Evolutionary conservation across 2,113 vertebrate species (phyloP), one percentile per base, ranked within the genome.

Genomic region (Hydropotes inermis): DNA sequence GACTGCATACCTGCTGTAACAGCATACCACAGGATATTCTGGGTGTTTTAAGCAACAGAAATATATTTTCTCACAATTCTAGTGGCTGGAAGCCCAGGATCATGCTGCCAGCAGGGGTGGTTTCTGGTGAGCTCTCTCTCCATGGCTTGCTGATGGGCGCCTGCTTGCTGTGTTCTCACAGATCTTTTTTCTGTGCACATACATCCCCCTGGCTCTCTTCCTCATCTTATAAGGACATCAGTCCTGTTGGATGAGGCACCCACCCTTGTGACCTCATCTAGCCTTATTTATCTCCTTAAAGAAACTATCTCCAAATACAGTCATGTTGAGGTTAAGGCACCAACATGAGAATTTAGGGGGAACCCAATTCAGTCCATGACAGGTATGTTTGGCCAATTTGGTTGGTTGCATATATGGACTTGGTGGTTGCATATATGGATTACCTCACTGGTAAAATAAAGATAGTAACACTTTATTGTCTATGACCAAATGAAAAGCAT

Each of bases 121-220:
- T 36, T 50, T 89, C 78, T 90, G 61, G 57, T 82, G 45, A 60
- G 10, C 36, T 52, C 57, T 30, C 76, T 64, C 16, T 88, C 50
- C 21, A 3, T 30, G 10, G 16, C n/a, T 88, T 74, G 19, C 16
- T 19, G 6, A 3, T 47, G 10, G 52, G 6, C 0, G 0, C 10
- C 36, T 86, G 61, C 12, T 91, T 27, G 5, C 21, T 43, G 7
- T 23, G 19, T 43, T 23, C 10, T 90, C 61, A 21, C 28, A 3
- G 36, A 21, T 21, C 16, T 88, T 94, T 61, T 21, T n/a, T 81
- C 74, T n/a, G 28, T n/a, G 21, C 43, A 8, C 21, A 39, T 8
- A 33, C 10, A 88, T 81, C 47, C 45, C 10, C 16, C 1, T 3
- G 28, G 43, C 7, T 47, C 28, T 82, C 58, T 57, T 82, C 28